These are phyloP conservation scores for Pluvialis apricaria DNA, from an alignment of 2,113 vertebrate species.

Conservation along the genomic window DNA sequence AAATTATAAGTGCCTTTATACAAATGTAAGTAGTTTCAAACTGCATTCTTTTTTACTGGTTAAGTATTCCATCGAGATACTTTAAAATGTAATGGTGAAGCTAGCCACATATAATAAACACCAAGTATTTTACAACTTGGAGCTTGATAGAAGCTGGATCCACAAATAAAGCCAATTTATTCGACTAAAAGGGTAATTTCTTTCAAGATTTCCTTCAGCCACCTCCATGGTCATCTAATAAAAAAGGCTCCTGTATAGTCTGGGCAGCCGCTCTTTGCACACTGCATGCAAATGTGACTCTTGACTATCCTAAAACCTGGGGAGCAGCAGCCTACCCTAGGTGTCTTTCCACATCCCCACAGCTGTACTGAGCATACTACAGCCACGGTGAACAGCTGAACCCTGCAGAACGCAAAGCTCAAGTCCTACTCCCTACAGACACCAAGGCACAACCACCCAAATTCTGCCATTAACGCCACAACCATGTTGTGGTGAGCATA, in stretches of 20 bases:
- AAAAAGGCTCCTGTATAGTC: not conserved
- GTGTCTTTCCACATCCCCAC: not conserved
- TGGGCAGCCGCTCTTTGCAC: not conserved
- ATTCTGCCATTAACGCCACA: not conserved
- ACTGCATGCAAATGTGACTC: rapidly evolving
- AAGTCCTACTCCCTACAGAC: too few relatives aligned
- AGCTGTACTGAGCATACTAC: not conserved
- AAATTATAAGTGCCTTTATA: not conserved
- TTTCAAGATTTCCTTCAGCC: not conserved
- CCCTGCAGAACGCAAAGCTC: not conserved
- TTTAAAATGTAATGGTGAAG: not conserved
- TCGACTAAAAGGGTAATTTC: not conserved
- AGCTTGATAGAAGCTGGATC: not conserved
- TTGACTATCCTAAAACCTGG: not conserved
- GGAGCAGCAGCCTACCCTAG: not conserved
- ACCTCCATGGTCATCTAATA: not conserved
- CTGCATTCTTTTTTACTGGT: not conserved
- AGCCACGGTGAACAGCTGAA: not conserved
- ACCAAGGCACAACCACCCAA: rapidly evolving
- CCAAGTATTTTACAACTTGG: not conserved
- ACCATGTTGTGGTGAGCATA: not conserved
- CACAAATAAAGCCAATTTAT: not conserved
- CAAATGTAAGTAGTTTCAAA: not conserved
- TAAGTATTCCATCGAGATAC: not conserved
- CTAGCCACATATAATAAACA: not conserved